Evolutionary conservation across 2,113 vertebrate genomes (phyloP), one percentile per base, ranked within the genome.

Genomic region (Centropristis striata): DNA sequence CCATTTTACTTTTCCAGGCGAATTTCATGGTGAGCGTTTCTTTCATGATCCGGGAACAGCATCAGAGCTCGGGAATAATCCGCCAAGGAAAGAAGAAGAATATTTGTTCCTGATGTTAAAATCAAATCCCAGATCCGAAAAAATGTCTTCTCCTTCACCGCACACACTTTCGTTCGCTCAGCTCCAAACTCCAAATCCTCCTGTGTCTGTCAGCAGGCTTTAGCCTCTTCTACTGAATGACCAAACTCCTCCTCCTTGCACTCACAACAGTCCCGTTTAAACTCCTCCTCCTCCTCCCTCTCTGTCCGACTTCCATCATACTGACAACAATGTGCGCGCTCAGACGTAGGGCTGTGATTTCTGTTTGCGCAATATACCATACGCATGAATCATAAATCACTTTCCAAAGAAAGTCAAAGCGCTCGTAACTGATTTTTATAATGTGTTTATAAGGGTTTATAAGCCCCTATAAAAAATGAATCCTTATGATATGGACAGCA

Each of bases 1-100:
- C 97, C 97, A 98, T 98, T 95, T 97, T 98, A 97, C 94, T 95
- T 96, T 94, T 97, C 97, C 97, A 97, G 93, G 96, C 96, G 94
- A 97, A 96, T 95, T 96, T 97, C 97, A 98, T 98, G 91, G 95
- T 97, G 94, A 95, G 92, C 58, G 92, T 85, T 94, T 95, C 94
- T 92, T 90, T 93, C 95, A 92, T 95, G 86, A 71, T 94, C 91
- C 86, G 87, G 85, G 39, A 82, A 89, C 93, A 81, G 93, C 95
- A 96, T 96, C 90, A 82, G 93, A 93, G 81, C 87, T 66, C 27
- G 64, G 68, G 39, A 54, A 61, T 59, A 85, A 78, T 90, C 91
- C 91, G 28, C n/a, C 71, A 71, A 64, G 37, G 68, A 71, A 75
- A 68, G 46, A 67, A 82, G 59, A 64, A 66, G 55, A 78, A 63